Evolutionary conservation across 2,113 vertebrate species (phyloP), one percentile per base, ranked within the genome.

Genomic region (Motacilla alba): DNA sequence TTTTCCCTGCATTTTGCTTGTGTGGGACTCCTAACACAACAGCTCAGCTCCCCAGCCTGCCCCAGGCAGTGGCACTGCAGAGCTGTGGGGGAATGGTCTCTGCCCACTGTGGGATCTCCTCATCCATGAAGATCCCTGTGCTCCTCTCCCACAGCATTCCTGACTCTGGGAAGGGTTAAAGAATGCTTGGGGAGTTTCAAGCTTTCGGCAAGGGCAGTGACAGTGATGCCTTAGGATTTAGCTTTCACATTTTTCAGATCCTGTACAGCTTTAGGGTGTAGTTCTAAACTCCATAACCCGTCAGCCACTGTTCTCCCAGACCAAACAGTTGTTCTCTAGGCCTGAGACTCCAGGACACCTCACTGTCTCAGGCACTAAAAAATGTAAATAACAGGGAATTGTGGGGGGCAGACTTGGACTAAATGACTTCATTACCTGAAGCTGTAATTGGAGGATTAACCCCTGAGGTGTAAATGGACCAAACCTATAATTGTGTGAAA

Each of bases 371-470:
- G 33, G 15, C 20, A 12, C 26, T 30, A 15, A 35, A 15, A 64
- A 35, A 12, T 19, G 2, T 6, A 35, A 79, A 35, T 5, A 64
- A 6, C 1, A 64, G 11, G 13, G 49, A 53, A 13, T 6, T 43
- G 7, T 2, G 1, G 23, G 11, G 4, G 3, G 35, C 4, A 30
- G 23, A 10, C 24, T 66, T 1, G 39, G 19, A 2, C 5, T 44
- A 24, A 35, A 30, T 44, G 0, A 35, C 7, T 44, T 44, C 7
- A 55, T 55, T 66, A 15, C 1, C 39, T 44, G 39, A 23, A 35
- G 60, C 20, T 64, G 62, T 37, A 55, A 55, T 6, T 66, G 49
- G 39, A 55, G 26, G 33, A 55, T 66, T 55, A 55, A 55, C 12
- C 20, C 33, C 39, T 55, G 1, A 15, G 24, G 3, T 12, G 20